Evolutionary conservation across 2,888 invertebrate species (phyloP).

Genomic region (Hanleya hanleyi): DNA sequence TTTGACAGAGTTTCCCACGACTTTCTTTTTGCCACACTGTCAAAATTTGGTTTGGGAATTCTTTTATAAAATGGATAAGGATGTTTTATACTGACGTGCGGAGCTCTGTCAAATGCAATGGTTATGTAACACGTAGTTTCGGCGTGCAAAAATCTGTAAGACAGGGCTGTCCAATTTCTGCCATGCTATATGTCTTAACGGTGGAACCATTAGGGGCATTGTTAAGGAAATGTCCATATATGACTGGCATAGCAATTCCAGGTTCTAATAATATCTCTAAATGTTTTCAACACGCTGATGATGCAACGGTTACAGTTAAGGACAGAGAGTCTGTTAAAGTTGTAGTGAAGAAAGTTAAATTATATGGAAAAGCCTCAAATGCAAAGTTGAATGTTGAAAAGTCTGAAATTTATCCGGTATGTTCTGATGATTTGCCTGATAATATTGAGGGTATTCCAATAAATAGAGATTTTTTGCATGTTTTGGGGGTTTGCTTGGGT

Average conservation of each 20-base stretch:
- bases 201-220: neutral
- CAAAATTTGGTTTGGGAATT: neutral
- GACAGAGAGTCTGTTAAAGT: neutral
- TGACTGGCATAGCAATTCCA: neutral
- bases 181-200: neutral
- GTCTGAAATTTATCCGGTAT: neutral
- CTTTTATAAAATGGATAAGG: constrained; percentile 1
- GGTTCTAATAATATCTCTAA: neutral
- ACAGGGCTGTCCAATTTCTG: constrained; percentile 3
- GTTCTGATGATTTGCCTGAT: no score
- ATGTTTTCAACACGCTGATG: neutral
- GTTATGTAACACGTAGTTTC: neutral
- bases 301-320: neutral
- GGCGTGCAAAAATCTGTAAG: neutral
- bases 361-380: neutral
- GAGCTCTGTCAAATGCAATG: neutral
- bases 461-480: no score
- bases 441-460: no score
- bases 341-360: constrained; percentile 1
- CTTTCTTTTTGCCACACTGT: neutral
- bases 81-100: neutral
- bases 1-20: neutral
- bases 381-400: neutral
- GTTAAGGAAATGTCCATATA: neutral
- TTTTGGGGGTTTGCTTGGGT: constrained; percentile 1